A percentile compares a stretch with the other conserved stretches of the same genome.
These are phyloP conservation scores for Platerodrilus igneus DNA, from an alignment of 2,888 invertebrate genomes.

Conservation along the genomic window DNA sequence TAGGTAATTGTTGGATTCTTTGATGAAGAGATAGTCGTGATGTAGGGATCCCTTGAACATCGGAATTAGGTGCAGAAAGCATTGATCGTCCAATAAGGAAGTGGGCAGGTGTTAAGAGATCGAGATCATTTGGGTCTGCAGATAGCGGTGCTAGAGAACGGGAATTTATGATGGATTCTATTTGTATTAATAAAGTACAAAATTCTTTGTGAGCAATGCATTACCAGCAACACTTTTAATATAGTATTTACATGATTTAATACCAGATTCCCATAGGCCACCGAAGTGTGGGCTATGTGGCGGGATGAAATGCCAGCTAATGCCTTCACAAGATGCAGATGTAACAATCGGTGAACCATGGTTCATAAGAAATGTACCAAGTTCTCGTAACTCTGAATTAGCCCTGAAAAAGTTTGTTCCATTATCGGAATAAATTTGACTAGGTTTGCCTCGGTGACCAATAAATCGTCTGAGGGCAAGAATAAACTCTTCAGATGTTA, in stretches of 20 bases:
- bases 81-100: no score
- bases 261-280: slow-evolving; percentile 16
- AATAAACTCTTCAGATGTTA: slow-evolving; percentile 6
- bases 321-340: not conserved
- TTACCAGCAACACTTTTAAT: slow-evolving; percentile 7
- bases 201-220: slow-evolving; percentile 6
- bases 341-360: not conserved
- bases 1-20: no score
- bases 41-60: no score
- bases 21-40: no score
- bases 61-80: no score
- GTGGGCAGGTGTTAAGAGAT: no score
- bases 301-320: slow-evolving; percentile 21
- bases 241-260: slow-evolving; percentile 7
- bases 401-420: slow-evolving; percentile 6
- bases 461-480: slow-evolving; percentile 6
- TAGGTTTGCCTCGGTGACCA: slow-evolving; percentile 6
- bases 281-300: slow-evolving; percentile 25
- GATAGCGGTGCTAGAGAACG: not conserved
- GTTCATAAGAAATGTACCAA: slow-evolving; percentile 1
- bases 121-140: not conserved
- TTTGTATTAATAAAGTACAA: not conserved
- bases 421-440: slow-evolving; percentile 8
- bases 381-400: slow-evolving; percentile 4
- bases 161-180: not conserved